Evolutionary conservation across 2,888 invertebrate genomes (phyloP), one percentile per base, ranked within the genome.

Genomic region (Eledone cirrhosa): DNA sequence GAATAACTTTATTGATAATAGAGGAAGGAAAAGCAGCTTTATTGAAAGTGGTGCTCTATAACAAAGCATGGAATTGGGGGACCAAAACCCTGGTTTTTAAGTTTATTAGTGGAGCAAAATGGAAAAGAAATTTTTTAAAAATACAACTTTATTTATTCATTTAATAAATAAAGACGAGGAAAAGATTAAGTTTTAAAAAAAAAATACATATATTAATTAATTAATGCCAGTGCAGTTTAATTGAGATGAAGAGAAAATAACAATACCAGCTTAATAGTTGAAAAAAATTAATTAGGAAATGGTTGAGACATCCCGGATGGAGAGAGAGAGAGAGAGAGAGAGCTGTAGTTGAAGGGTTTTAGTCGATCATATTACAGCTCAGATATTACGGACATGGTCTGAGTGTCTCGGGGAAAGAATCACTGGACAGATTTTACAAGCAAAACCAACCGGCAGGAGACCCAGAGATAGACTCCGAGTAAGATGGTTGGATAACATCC

Each of bases 101-200:
- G 27, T 76, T 76, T 76, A 76, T 53, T 76, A 48, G 76, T 76
- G 13, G 48, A 76, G 48, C 76, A 48, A 76, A 63, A 14, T 13
- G 24, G 24, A 24, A 14, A 63, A 63, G n/a, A 27, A 63, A 63
- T n/a, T n/a, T n/a, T n/a, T n/a, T n/a, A 63, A 27, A 24, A 29
- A 76, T 47, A 76, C 19, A 76, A 29, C 76, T 76, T 53, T 48
- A 75, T 48, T 47, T 75, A 76, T 48, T 75, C 48, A 67, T 31
- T 41, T 41, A 48, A 41, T 76, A 47, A 24, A n/a, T 63, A 27
- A 24, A 63, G 65, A 27, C 29, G 47, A n/a, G 14, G 27, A 27
- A 3, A 4, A 48, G 29, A 76, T n/a, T 76, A 5, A n/a, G n/a
- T 29, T 75, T 75, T 8, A 76, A 48, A 47, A 29, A 48, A 76